Evolutionary conservation across 1,140 invertebrate species (phyloP), one percentile per base, ranked within the genome.

Genomic region (Vanessa tameamea): DNA sequence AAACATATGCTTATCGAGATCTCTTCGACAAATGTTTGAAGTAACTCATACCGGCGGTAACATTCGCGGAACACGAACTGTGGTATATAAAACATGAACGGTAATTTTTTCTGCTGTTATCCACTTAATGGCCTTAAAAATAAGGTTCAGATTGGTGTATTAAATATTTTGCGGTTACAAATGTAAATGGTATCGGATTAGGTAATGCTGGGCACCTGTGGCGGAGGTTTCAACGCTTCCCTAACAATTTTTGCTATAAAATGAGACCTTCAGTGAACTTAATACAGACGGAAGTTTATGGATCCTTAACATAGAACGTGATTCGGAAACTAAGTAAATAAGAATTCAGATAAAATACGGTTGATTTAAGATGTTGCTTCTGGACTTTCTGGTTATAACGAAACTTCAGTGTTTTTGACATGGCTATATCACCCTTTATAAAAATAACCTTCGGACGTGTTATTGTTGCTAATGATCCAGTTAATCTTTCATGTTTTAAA

Each of bases 241-340:
- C 55, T 47, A 37, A 66, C 51, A 70, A 51, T 73, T 77, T 77
- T 73, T 77, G 67, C 75, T 65, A 77, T 77, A 73, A 77, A 73
- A 73, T 76, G 55, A 47, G 71, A 69, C 75, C 63, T 77, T 70
- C 63, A 63, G 50, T 37, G 66, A 64, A 71, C 66, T 72, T 72
- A 77, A 77, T 77, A 77, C 59, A 73, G 26, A 37, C 31, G 23
- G 70, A 69, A 73, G 51, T 72, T 77, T 77, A 77, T 77, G 75
- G 61, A 20, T 69, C 67, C 75, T 69, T 69, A 73, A 55, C 66
- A 69, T 53, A 65, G 68, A 65, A 77, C 75, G 75, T 77, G 75
- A 72, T 77, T 69, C 69, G 61, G 69, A 55, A 71, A 64, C 69
- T 50, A 70, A 71, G 69, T 71, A 71, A 64, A 71, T 71, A 71